Conservation (phyloP, 2,888 invertebrate genomes). For the Tiliacea aurago region DNA sequence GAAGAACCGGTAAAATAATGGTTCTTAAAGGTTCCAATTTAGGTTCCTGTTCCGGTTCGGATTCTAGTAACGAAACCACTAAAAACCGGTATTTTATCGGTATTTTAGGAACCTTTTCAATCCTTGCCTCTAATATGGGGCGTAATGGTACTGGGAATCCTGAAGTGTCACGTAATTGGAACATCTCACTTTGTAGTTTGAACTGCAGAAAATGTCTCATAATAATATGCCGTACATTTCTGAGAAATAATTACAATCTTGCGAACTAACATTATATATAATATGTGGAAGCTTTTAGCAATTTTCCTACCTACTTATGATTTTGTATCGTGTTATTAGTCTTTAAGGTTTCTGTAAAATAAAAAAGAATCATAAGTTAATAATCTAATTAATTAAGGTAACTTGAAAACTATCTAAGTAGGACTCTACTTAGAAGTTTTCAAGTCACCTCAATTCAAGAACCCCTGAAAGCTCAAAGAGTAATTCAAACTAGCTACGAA, state of each 20-base stretch:
- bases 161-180: background rate
- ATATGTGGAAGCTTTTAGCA: too few species aligned
- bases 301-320: too few species aligned
- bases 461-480: constrained; percentile 4
- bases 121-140: background rate
- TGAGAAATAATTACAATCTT: constrained; percentile 24
- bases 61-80: too few species aligned
- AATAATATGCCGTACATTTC: constrained; percentile 6
- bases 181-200: background rate
- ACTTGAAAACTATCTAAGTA: too few species aligned
- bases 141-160: background rate
- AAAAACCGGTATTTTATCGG: too few species aligned
- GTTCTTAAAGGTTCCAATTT: too few species aligned
- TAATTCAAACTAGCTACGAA: constrained; percentile 16
- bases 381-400: constrained; percentile 32
- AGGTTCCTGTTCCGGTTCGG: too few species aligned
- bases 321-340: too few species aligned
- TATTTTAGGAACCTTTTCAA: too few species aligned
- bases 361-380: too few species aligned
- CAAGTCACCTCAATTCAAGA: constrained; percentile 11
- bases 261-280: constrained; percentile 19
- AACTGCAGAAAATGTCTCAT: constrained; percentile 5
- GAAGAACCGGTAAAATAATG: too few species aligned
- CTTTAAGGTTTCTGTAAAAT: too few species aligned
- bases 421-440: constrained; percentile 21